A percentile compares a stretch with the other conserved stretches of the same genome.
Evolutionary conservation across 2,113 vertebrate genomes (phyloP).

Genomic region (Apodemus sylvaticus): DNA sequence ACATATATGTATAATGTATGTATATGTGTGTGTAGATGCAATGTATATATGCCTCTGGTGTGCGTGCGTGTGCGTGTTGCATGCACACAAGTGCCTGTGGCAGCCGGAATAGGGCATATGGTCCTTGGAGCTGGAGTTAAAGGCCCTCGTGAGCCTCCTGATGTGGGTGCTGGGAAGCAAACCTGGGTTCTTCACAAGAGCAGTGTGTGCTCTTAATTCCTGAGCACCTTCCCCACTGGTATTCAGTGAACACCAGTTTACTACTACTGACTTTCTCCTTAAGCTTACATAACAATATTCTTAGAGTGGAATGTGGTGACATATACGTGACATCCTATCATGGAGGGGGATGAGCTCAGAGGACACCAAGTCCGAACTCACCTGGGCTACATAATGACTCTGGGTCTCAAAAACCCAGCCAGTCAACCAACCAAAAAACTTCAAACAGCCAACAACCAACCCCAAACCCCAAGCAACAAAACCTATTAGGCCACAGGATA

Average conservation of each 20-base stretch:
- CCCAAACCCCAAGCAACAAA: neutral
- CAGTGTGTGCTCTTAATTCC: neutral
- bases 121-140: neutral
- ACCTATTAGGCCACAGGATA: neutral
- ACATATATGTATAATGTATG: too few species aligned
- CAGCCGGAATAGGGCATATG: neutral
- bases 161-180: neutral
- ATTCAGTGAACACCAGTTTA: neutral
- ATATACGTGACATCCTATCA: neutral
- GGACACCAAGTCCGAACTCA: neutral
- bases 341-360: neutral
- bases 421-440: neutral
- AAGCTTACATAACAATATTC: neutral
- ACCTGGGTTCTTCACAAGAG: neutral
- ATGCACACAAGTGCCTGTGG: neutral
- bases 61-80: neutral
- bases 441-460: neutral
- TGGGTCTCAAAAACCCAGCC: neutral
- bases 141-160: neutral
- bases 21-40: too few species aligned
- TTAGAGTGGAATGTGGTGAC: neutral
- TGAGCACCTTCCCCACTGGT: neutral
- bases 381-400: neutral
- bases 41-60: too few species aligned
- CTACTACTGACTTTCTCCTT: neutral